phyloP scores from a whole-genome alignment of 2,888 invertebrate species.

The Rotaria magnacalcarata region DNA sequence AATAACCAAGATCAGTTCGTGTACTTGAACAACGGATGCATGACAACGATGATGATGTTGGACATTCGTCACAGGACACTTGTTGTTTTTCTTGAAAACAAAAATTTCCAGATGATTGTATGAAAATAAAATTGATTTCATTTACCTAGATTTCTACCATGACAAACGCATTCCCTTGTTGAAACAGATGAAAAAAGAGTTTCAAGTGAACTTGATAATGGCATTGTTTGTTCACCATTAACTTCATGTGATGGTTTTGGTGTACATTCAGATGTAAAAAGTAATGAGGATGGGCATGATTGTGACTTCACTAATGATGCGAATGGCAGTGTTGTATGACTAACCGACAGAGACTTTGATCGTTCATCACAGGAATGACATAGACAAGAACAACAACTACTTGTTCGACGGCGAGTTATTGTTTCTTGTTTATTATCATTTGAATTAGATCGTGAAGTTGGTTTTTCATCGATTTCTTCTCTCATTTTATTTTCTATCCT shows the following conservation, averaged over 20 bases:
- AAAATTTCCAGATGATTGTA: background rate
- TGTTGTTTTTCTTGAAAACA: background rate
- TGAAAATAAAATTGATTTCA: background rate
- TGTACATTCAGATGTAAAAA: background rate
- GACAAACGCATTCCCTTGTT: background rate
- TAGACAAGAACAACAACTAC: background rate
- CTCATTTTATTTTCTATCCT: background rate
- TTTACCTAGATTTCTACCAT: background rate
- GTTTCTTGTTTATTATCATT: background rate
- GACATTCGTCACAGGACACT: background rate
- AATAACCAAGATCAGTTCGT: conserved; percentile 34
- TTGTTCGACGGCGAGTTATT: background rate
- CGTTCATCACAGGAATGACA: background rate
- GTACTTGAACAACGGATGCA: background rate
- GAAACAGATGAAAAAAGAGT: background rate
- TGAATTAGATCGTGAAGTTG: background rate
- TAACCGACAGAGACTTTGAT: background rate
- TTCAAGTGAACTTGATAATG: conserved; percentile 10
- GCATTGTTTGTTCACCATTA: background rate
- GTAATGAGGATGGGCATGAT: conserved; percentile 21
- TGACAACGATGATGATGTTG: background rate
- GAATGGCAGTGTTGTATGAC: background rate
- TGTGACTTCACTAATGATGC: background rate
- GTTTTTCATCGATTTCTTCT: background rate
- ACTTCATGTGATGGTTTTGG: background rate